Conservation (phyloP, 2,888 invertebrate species). For the Ectemnius cavifrons region DNA sequence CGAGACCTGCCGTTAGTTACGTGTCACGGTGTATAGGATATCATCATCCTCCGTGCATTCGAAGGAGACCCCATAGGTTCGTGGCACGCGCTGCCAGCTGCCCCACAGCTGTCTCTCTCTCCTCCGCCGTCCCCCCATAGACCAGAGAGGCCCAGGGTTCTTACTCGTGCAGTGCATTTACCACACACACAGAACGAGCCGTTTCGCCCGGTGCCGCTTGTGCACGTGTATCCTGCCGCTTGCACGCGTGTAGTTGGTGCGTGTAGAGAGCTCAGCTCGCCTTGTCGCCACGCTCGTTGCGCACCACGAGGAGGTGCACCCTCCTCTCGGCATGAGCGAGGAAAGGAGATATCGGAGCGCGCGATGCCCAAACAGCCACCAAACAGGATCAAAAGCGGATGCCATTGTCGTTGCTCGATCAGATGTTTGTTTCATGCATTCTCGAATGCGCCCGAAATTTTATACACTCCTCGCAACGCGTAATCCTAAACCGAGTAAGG, state of each 20-base stretch:
- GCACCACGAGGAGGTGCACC: slow-evolving; percentile 40
- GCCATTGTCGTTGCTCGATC: slow-evolving; percentile 11
- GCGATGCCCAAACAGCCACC: slow-evolving; percentile 9
- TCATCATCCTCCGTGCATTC: slow-evolving; percentile 65
- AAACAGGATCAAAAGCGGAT: slow-evolving; percentile 12
- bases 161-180: slow-evolving; percentile 68
- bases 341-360: slow-evolving; percentile 17
- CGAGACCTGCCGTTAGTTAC: slow-evolving; percentile 60
- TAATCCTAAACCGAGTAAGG: not conserved
- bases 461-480: not conserved
- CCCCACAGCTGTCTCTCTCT: slow-evolving; percentile 77
- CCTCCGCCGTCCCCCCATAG: slow-evolving; percentile 58
- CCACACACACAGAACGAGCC: slow-evolving; percentile 58
- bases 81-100: slow-evolving; percentile 78
- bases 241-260: slow-evolving; percentile 40
- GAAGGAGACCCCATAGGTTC: slow-evolving; percentile 77
- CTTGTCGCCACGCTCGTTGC: slow-evolving; percentile 32
- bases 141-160: slow-evolving; percentile 53
- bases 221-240: slow-evolving; percentile 38
- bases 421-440: slow-evolving; percentile 11
- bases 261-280: slow-evolving; percentile 14
- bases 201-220: slow-evolving; percentile 34
- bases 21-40: slow-evolving; percentile 68
- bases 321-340: slow-evolving; percentile 11
- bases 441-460: not conserved